Base-by-base conservation (phyloP, 2,888 invertebrate genomes). In the Cephus pulcher region DNA sequence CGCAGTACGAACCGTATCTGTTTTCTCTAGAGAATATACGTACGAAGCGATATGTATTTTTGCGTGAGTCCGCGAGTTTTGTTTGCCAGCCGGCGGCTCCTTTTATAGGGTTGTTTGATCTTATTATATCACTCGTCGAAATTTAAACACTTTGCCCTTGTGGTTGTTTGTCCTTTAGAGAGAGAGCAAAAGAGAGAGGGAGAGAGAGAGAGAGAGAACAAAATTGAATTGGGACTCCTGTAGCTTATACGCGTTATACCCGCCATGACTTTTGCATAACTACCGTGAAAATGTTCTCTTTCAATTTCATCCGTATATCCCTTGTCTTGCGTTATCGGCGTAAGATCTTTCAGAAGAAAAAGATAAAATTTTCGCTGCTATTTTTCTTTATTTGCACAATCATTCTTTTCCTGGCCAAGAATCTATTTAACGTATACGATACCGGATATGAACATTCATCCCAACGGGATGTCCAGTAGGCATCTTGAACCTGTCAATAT, bases 121-220 rank as follows among this genome's bases (percentile, higher is more conserved):
- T 90, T 89, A 91, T 90, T 90, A 90, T 90, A 89, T 90, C 88
- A 89, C 88, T 89, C 88, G 86, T 87, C 86, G 83, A 88, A 90
- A 90, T 90, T 90, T 89, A 90, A 91, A 90, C 89, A 90, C 88
- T 89, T 84, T 81, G 75, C 70, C 79, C 82, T 80, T 80, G 82
- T 69, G 23, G 73, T 83, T 83, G 80, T 80, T 81, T 82, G 80
- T 73, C 40, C 69, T 68, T 68, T 77, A 74, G 71, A 34, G 71
- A 34, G 71, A 12, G 71, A 32, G 71, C 30, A 30, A 70, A 1
- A 69, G 12, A 70, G 11, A 69, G 12, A 69, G n/a, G 12, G 12
- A 40, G 15, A 1, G 40, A 23, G 12, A 40, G 15, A 1, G 40
- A 23, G 40, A 56, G 0, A 23, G 23, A 56, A 56, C 6, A 56